These are phyloP conservation scores for Mythimna loreyi DNA, from an alignment of 2,888 invertebrate genomes.

Conservation along the genomic window DNA sequence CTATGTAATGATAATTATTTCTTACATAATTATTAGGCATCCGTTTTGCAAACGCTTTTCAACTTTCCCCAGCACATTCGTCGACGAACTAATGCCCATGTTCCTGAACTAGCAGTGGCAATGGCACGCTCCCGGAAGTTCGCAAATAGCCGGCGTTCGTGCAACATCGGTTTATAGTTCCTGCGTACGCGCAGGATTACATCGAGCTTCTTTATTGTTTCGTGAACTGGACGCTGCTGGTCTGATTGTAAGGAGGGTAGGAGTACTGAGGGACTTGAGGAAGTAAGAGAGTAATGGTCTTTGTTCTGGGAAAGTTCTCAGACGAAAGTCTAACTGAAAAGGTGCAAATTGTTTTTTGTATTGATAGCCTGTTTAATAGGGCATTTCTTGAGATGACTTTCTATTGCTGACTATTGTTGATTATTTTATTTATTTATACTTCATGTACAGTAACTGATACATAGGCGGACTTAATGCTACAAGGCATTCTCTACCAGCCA, in stretches of 20 bases:
- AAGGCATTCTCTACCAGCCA: too few relatives aligned
- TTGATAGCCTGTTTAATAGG: neutral
- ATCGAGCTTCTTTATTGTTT: slow-evolving; percentile 48
- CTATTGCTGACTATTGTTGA: neutral
- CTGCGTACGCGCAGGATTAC: slow-evolving; percentile 47
- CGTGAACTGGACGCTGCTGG: slow-evolving; percentile 7
- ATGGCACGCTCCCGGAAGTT: slow-evolving; percentile 63
- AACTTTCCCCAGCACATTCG: neutral
- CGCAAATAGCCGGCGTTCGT: slow-evolving; percentile 63
- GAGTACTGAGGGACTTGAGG: neutral
- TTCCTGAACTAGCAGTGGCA: slow-evolving; percentile 40
- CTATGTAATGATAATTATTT: too few relatives aligned
- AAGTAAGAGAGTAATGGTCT: neutral
- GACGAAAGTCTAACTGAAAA: neutral
- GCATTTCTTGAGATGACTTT: neutral
- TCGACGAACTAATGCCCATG: slow-evolving; percentile 18
- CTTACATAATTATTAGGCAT: neutral
- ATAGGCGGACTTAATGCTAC: too few relatives aligned
- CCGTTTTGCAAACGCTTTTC: neutral
- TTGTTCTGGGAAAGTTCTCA: neutral
- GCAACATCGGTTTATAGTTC: slow-evolving; percentile 53
- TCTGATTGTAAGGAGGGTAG: neutral
- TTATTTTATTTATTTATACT: too few relatives aligned
- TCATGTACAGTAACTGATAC: too few relatives aligned
- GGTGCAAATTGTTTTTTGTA: too few relatives aligned